A percentile compares a stretch with the other conserved stretches of the same genome.
Conservation (phyloP, 1,140 invertebrate species). For the Popillia japonica region DNA sequence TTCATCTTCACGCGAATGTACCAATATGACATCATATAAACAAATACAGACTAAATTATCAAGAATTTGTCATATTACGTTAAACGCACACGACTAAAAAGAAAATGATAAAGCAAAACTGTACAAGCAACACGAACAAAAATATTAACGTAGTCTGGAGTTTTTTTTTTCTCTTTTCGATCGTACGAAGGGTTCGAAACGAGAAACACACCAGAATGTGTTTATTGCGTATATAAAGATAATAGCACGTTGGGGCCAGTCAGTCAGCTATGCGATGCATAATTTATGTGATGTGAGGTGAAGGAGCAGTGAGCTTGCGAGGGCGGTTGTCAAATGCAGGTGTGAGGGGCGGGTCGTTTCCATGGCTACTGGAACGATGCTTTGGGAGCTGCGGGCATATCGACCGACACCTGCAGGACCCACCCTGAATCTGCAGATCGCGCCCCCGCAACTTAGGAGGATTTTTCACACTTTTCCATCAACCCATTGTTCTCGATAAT, state of each 20-base stretch:
- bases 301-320: slow-evolving; percentile 39
- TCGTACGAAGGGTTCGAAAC: not conserved
- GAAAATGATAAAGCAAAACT: not conserved
- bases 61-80: too few relatives aligned
- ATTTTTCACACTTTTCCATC: not conserved
- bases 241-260: slow-evolving; percentile 32
- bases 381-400: slow-evolving; percentile 38
- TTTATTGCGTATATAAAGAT: slow-evolving; percentile 34
- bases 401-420: slow-evolving; percentile 39
- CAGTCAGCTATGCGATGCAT: slow-evolving; percentile 33
- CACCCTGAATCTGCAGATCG: slow-evolving; percentile 36
- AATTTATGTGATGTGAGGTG: slow-evolving; percentile 36
- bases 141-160: not conserved
- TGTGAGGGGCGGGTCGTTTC: slow-evolving; percentile 37
- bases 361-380: slow-evolving; percentile 35
- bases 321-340: slow-evolving; percentile 38
- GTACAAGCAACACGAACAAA: not conserved
- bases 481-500: not conserved
- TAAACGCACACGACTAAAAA: not conserved
- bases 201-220: slow-evolving; percentile 8
- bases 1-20: too few relatives aligned
- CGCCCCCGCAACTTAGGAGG: not conserved
- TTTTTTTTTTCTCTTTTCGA: not conserved
- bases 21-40: too few relatives aligned
- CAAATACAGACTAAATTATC: too few relatives aligned